phyloP scores from a whole-genome alignment of 2,888 invertebrate species.

The Junonia oenone region DNA sequence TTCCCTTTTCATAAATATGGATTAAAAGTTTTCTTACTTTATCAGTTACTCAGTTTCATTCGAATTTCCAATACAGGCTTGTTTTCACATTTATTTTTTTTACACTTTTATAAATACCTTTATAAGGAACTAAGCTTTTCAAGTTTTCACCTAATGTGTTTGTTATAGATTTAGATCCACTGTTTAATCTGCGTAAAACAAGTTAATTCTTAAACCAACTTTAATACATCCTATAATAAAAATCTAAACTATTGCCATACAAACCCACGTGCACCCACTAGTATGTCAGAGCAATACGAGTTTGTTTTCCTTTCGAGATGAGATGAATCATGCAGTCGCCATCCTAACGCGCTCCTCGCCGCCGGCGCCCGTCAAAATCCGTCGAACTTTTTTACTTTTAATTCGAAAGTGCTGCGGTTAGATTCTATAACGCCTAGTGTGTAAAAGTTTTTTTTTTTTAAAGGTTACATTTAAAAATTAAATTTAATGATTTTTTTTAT shows the following conservation, averaged over 20 bases:
- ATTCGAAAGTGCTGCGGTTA: not conserved
- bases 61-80: no score
- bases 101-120: no score
- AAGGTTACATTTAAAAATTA: conserved; percentile 3
- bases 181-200: no score
- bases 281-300: conserved; percentile 20
- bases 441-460: conserved; percentile 8
- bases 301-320: conserved; percentile 44
- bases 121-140: no score
- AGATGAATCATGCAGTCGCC: conserved; percentile 70
- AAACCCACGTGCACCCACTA: not conserved
- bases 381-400: conserved; percentile 30
- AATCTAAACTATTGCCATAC: not conserved
- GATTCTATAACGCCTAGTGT: not conserved
- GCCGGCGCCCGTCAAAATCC: conserved; percentile 41
- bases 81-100: no score
- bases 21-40: no score
- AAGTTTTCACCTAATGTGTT: no score
- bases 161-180: no score
- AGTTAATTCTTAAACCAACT: no score
- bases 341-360: conserved; percentile 47
- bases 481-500: not conserved
- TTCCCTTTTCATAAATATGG: no score
- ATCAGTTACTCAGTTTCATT: no score
- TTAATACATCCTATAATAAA: not conserved